Evolutionary conservation across 2,888 invertebrate species (phyloP), one percentile per base, ranked within the genome.

Genomic region (Rhagophthalmus giganteus): DNA sequence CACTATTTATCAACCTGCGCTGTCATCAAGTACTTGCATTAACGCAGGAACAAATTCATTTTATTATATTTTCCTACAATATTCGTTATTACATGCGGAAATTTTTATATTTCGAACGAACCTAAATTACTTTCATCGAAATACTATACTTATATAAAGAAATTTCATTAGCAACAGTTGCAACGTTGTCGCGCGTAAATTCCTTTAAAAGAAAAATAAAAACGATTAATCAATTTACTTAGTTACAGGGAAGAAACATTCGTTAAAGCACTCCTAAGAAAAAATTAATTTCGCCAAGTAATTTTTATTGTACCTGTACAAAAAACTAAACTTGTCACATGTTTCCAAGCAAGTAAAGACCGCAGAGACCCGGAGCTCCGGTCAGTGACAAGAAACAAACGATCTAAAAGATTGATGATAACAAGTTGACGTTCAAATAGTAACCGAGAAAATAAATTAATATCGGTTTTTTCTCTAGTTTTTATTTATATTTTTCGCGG

Each of bases 351-450:
- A 53, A 53, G 54, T 54, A 46, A 49, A 51, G 57, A 48, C 53
- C 50, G 53, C 38, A 40, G 56, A 40, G 49, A 49, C 52, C 55
- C 39, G 44, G 45, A 41, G 44, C 38, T 48, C 42, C 48, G 58
- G 63, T 65, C 67, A 66, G 49, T 61, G 65, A 67, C 66, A 67
- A 68, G 63, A 71, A 70, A 72, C 70, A 72, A 72, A 72, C 70
- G 72, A 71, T 64, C 65, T 61, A 55, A 58, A 71, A 72, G 72
- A 72, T 72, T 72, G 71, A 72, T 72, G 70, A 68, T 70, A 65
- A 68, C 66, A 64, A 64, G 67, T 65, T 67, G 69, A 71, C 70
- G 67, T 65, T 60, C 63, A 64, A 68, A 68, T 68, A 65, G 63
- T 68, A 65, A 65, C 64, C 64, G n/a, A 57, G 66, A 66, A 71